Conservation (phyloP, 2,888 invertebrate genomes). For the Eilema sororculum region DNA sequence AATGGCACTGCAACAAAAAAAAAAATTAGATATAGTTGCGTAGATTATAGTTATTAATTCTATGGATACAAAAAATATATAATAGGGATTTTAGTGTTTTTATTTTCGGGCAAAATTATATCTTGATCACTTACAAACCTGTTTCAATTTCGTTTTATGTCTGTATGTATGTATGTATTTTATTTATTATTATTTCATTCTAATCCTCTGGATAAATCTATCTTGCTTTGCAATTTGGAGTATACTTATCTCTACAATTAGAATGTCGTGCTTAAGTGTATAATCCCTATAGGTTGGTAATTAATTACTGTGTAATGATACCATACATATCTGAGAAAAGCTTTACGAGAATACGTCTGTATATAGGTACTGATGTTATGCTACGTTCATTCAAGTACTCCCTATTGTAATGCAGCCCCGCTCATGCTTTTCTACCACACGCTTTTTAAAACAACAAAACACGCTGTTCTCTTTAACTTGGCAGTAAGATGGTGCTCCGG, state of each 20-base stretch:
- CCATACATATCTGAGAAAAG: background rate
- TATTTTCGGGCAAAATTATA: too few relatives aligned
- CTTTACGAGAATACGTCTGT: background rate
- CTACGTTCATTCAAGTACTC: constrained; percentile 5
- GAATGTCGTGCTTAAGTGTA: background rate
- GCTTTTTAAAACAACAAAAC: constrained; percentile 10
- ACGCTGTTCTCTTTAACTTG: constrained; percentile 5
- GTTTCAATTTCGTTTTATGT: background rate
- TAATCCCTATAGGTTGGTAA: constrained; percentile 2
- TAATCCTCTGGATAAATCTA: background rate
- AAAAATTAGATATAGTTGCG: background rate
- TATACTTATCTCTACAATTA: background rate
- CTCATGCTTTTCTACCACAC: constrained; percentile 1
- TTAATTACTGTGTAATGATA: constrained; percentile 1
- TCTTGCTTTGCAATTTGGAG: background rate
- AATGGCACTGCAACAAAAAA: constrained; percentile 38
- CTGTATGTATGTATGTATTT: too few relatives aligned
- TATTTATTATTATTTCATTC: background rate
- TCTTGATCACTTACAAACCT: too few relatives aligned
- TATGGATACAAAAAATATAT: background rate
- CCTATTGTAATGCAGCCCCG: background rate
- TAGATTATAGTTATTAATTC: background rate
- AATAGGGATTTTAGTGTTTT: too few relatives aligned
- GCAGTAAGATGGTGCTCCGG: background rate
- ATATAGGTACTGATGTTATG: background rate